These are phyloP conservation scores for Ovis canadensis DNA, from an alignment of 2,113 vertebrate genomes.

Conservation along the genomic window DNA sequence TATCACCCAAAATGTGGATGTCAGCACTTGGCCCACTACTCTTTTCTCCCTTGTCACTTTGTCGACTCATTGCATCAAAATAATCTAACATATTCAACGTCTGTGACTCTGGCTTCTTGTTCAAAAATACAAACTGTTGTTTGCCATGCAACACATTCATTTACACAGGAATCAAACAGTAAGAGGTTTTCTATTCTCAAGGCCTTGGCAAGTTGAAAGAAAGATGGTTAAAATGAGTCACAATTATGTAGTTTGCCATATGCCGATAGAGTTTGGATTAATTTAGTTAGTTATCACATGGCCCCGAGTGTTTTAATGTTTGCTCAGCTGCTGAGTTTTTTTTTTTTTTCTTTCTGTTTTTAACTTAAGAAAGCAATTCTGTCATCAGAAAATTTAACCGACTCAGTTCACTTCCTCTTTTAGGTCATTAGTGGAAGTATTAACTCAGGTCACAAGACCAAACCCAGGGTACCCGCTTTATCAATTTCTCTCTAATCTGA, in stretches of 20 bases:
- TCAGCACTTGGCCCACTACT: background rate
- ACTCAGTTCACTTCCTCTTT: conserved; percentile 65
- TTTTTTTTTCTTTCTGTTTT: conserved; percentile 54
- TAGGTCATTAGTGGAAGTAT: conserved; percentile 47
- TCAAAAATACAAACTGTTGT: background rate
- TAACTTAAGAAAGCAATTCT: conserved; percentile 66
- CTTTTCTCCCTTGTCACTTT: background rate
- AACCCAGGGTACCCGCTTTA: background rate
- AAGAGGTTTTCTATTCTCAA: conserved; percentile 20
- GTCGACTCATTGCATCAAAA: background rate
- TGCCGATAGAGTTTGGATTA: background rate
- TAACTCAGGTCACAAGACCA: conserved; percentile 35
- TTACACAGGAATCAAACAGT: background rate
- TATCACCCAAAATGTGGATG: background rate
- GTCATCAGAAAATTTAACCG: conserved; percentile 62
- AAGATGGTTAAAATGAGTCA: background rate
- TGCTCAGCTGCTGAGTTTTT: conserved; percentile 41
- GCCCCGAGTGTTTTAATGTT: conserved; percentile 21
- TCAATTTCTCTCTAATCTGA: conserved; percentile 22
- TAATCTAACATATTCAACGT: background rate
- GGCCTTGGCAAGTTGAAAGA: background rate
- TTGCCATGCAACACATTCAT: background rate
- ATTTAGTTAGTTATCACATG: background rate
- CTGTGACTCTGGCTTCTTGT: background rate
- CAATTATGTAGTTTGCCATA: background rate